Evolutionary conservation across 2,797 vertebrate species (phyloP).

Genomic region (Enteromius viviparus): DNA sequence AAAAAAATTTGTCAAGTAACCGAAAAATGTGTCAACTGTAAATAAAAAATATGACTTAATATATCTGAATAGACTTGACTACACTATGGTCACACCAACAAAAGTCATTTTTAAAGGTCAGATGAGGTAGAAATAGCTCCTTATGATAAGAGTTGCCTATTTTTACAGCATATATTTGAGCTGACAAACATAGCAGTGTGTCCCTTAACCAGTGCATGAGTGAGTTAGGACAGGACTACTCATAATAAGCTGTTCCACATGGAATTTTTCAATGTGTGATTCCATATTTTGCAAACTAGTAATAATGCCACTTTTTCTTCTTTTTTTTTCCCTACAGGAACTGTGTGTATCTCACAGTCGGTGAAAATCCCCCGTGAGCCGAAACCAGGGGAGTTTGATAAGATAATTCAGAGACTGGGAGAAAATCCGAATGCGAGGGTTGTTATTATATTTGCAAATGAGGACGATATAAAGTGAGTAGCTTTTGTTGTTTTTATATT

Average conservation of each 20-base stretch:
- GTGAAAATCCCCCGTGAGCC: constrained; percentile 97
- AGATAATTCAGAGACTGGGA: constrained; percentile 90
- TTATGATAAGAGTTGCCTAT: not conserved
- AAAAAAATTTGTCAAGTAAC: not conserved
- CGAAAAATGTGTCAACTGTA: not conserved
- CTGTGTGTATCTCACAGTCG: constrained; percentile 93
- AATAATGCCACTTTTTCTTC: constrained; percentile 28
- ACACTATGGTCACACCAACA: not conserved
- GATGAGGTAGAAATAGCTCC: not conserved
- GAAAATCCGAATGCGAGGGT: constrained; percentile 94
- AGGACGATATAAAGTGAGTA: constrained; percentile 94
- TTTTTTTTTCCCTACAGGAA: constrained; percentile 74
- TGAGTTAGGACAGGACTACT: constrained; percentile 6
- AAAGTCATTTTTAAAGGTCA: not conserved
- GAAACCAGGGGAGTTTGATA: constrained; percentile 91
- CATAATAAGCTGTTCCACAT: not conserved
- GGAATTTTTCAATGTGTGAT: not conserved
- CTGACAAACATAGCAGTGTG: not conserved
- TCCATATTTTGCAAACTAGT: constrained; percentile 8
- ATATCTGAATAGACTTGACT: not conserved
- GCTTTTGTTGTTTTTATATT: not conserved
- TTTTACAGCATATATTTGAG: constrained; percentile 21
- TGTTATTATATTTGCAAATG: constrained; percentile 94
- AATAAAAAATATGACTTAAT: not conserved
- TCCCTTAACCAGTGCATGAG: not conserved